phyloP scores from a whole-genome alignment of 2,888 invertebrate genomes.

The Baronia brevicornis region DNA sequence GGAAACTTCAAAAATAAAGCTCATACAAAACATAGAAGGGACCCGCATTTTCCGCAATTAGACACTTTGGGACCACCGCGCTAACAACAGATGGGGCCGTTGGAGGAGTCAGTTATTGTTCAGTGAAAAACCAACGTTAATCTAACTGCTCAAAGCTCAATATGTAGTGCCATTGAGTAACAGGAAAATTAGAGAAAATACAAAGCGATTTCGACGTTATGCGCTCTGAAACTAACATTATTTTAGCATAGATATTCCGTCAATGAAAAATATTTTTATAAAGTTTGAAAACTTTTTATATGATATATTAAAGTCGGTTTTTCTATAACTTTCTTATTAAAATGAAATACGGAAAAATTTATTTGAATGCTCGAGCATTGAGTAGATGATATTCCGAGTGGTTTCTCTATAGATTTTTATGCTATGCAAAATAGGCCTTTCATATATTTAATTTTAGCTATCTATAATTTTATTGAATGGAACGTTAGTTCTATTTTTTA shows the following conservation, averaged over 20 bases:
- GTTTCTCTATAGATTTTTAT: too few relatives aligned
- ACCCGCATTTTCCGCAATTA: constrained; percentile 38
- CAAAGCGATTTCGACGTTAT: constrained; percentile 7
- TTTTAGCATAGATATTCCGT: constrained; percentile 5
- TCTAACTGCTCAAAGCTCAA: not conserved
- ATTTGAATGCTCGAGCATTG: too few relatives aligned
- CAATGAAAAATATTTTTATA: not conserved
- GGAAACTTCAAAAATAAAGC: constrained; percentile 5
- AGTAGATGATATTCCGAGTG: too few relatives aligned
- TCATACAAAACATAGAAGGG: constrained; percentile 17
- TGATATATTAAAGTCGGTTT: too few relatives aligned
- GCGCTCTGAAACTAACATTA: not conserved
- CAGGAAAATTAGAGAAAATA: constrained; percentile 3
- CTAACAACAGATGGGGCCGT: constrained; percentile 28
- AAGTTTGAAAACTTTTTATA: too few relatives aligned
- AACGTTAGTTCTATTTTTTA: too few relatives aligned
- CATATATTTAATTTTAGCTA: too few relatives aligned
- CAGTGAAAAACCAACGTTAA: constrained; percentile 1
- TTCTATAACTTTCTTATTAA: too few relatives aligned
- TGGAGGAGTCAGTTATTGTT: not conserved
- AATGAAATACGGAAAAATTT: too few relatives aligned
- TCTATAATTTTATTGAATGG: too few relatives aligned
- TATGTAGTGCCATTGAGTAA: not conserved
- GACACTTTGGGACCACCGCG: constrained; percentile 25
- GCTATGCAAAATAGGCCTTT: too few relatives aligned